Base-by-base conservation (phyloP, 2,888 invertebrate genomes). In the Tholera decimalis region DNA sequence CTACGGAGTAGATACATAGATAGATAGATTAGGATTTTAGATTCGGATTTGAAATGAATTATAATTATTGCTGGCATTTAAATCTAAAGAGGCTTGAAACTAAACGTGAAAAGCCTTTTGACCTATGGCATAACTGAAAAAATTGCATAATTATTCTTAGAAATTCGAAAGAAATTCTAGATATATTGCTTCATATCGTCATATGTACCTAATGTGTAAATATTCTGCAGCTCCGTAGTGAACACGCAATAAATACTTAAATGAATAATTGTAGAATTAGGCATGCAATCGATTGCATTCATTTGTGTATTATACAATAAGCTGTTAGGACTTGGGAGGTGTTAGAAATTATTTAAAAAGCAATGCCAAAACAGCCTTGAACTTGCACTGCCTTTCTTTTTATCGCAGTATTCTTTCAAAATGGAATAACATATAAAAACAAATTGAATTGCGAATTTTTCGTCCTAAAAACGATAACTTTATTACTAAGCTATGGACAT, bases 31-130 rank as follows among this genome's bases (percentile, higher is more conserved):
- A 37, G 28, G 15, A 39, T 33, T 49, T 30, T 62, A 61, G 28
- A 46, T 35, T 72, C 18, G 8, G 26, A 33, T 71, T 63, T 72
- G 11, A 49, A 49, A 18, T 41, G 3, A 37, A 37, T 47, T 37
- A 43, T 30, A 8, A 8, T 20, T 13, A 15, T 13, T 24, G 8
- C 24, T 49, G 11, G 26, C 0, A 68, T 68, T 41, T 18, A 28
- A 44, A 22, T 24, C 3, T 44, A 15, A 37, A 37, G 15, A 15
- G 15, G 24, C 3, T 22, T 24, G 15, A 2, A 15, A 24, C 7
- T 0, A 7, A 24, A 3, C 8, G 8, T 13, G 41, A 43, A 43
- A 43, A 24, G 0, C 13, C 7, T 15, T 35, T 35, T 24, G 24
- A 24, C 4, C 30, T 9, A 30, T 30, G 7, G 30, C 30, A 9